Conservation (phyloP, 2,888 invertebrate genomes). For the Xylota segnis region DNA sequence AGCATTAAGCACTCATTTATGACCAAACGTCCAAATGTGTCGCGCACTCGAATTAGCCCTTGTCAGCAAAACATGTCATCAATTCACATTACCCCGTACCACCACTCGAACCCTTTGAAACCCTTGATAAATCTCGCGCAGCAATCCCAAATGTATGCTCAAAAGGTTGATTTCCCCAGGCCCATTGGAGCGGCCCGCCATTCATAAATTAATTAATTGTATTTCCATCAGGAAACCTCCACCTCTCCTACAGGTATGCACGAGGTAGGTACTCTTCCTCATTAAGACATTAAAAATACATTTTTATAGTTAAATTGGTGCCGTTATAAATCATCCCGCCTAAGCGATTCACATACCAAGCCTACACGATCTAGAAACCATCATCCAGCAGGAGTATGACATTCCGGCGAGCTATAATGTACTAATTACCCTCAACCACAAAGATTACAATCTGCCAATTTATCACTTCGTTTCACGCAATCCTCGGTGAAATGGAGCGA, state of each 20-base stretch:
- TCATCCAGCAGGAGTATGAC: constrained; percentile 25
- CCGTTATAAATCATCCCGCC: constrained; percentile 61
- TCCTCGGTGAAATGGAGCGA: constrained; percentile 69
- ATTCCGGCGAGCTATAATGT: constrained; percentile 67
- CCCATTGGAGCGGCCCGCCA: constrained; percentile 41
- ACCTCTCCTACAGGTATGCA: too few species aligned
- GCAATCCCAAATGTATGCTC: constrained; percentile 28
- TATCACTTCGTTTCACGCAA: constrained; percentile 76
- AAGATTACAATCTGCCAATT: constrained; percentile 76
- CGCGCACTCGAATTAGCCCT: constrained; percentile 11
- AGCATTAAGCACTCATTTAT: neutral
- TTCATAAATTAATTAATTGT: constrained; percentile 66
- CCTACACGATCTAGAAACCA: constrained; percentile 25
- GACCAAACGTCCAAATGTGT: neutral
- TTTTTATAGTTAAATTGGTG: constrained; percentile 68
- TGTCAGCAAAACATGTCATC: constrained; percentile 35
- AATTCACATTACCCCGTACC: constrained; percentile 47
- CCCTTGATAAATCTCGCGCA: constrained; percentile 41
- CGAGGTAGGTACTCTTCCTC: too few species aligned
- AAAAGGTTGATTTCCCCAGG: constrained; percentile 40
- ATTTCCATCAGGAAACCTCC: constrained; percentile 3
- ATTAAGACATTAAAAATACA: constrained; percentile 62
- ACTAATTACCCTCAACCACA: constrained; percentile 70
- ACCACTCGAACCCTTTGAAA: neutral
- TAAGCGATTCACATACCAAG: neutral